Evolutionary conservation across 2,797 vertebrate species (phyloP), one percentile per base, ranked within the genome.

Genomic region (Orestias chungarensis): DNA sequence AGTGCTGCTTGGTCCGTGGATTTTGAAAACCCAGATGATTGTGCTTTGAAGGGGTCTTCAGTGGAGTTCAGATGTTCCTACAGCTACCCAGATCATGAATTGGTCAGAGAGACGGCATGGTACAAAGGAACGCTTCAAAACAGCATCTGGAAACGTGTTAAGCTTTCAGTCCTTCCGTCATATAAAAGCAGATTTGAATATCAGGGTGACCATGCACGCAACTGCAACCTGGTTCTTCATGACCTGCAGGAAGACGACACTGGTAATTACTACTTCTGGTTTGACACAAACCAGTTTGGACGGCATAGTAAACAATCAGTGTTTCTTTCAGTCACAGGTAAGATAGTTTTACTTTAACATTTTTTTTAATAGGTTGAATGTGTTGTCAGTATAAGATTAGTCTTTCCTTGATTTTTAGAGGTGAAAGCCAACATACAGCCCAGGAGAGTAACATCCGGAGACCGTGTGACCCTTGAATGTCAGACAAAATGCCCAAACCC

Each of bases 201-300:
- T 71, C 9, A 75, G 0, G 83, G 86, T 0, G 80, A 90, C 71
- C 54, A 2, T 18, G 43, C 3, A 43, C 73, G 83, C 8, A 8
- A 75, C 83, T 88, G 86, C 4, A 66, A 66, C 68, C 68, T 90
- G 76, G 68, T 18, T 3, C 64, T 87, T 42, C 72, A 78, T 42
- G 40, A 87, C 43, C 40, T 90, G 31, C 75, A 64, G 59, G 66
- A 49, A 0, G 11, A 29, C 3, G 86, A 90, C 86, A 35, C 3
- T 1, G 86, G 85, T 68, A 2, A 81, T 79, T 87, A 87, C 70
- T 85, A 73, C 82, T 88, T 86, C 66, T 64, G 66, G 54, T 87
- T 86, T 59, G 76, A 86, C 8, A 87, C 76, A 0, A 1, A 71
- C 1, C 29, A 0, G 0, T 70, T 2, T 27, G 66, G 77, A 44